Conservation (phyloP, 2,888 invertebrate genomes). For the Pyralis farinalis region DNA sequence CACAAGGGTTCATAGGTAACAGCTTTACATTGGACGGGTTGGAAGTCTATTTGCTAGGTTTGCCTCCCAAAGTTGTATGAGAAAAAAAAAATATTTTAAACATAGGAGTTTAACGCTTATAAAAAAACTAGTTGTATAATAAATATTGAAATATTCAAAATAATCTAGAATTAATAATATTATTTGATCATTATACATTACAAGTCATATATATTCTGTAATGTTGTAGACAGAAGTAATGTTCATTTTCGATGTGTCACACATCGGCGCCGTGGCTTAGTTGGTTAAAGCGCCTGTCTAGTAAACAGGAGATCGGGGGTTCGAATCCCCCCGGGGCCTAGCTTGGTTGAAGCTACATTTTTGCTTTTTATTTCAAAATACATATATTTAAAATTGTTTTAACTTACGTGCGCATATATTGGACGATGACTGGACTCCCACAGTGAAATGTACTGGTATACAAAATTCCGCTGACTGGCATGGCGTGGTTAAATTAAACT, state of each 20-base stretch:
- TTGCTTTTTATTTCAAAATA: conserved; percentile 8
- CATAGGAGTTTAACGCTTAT: too few relatives aligned
- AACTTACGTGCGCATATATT: conserved; percentile 82
- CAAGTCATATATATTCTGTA: too few relatives aligned
- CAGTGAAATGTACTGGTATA: conserved; percentile 71
- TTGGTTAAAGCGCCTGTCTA: conserved; percentile 82
- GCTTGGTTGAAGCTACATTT: conserved; percentile 15
- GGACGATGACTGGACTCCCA: conserved; percentile 66
- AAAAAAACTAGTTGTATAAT: too few relatives aligned
- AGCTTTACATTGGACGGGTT: too few relatives aligned
- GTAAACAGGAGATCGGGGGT: conserved; percentile 81
- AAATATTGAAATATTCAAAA: too few relatives aligned
- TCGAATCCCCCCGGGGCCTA: conserved; percentile 81
- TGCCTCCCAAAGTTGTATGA: too few relatives aligned
- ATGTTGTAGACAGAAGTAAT: conserved; percentile 7
- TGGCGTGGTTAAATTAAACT: conserved; percentile 71
- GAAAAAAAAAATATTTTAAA: too few relatives aligned
- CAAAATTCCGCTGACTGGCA: conserved; percentile 75
- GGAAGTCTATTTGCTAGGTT: too few relatives aligned
- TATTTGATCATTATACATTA: too few relatives aligned
- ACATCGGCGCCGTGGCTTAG: conserved; percentile 78
- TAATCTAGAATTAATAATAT: too few relatives aligned
- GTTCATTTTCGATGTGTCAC: conserved; percentile 26
- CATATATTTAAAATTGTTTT: neutral
- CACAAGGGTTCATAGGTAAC: too few relatives aligned